Evolutionary conservation across 2,797 vertebrate genomes (phyloP).

Genomic region (Lepus townsendii): DNA sequence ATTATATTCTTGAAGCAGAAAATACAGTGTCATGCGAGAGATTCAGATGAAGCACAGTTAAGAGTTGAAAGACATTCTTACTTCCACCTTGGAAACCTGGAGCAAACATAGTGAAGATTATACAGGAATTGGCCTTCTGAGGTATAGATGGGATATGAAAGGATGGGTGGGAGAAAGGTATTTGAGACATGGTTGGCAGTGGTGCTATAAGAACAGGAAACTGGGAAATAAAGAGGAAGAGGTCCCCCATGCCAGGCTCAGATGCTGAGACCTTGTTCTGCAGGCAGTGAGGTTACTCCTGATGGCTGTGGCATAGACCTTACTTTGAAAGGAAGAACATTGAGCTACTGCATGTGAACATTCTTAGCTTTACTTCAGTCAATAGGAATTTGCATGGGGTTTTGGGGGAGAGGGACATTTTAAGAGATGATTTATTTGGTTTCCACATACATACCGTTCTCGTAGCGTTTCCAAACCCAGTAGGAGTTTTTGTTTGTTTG

Average conservation of each 20-base stretch:
- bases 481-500: neutral
- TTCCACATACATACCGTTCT: neutral
- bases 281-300: neutral
- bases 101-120: neutral
- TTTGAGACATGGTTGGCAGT: neutral
- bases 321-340: neutral
- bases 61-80: neutral
- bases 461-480: neutral
- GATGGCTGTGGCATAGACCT: rapidly evolving
- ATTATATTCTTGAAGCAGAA: neutral
- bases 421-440: neutral
- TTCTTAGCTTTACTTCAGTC: neutral
- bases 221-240: neutral
- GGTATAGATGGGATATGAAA: neutral
- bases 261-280: neutral
- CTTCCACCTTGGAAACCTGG: neutral
- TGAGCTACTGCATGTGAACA: neutral
- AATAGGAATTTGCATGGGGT: neutral
- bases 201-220: neutral
- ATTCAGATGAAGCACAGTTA: neutral
- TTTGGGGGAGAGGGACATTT: neutral
- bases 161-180: neutral
- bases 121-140: neutral
- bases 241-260: neutral
- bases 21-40: neutral